phyloP scores from a whole-genome alignment of 2,113 vertebrate species.

The Saccopteryx leptura region DNA sequence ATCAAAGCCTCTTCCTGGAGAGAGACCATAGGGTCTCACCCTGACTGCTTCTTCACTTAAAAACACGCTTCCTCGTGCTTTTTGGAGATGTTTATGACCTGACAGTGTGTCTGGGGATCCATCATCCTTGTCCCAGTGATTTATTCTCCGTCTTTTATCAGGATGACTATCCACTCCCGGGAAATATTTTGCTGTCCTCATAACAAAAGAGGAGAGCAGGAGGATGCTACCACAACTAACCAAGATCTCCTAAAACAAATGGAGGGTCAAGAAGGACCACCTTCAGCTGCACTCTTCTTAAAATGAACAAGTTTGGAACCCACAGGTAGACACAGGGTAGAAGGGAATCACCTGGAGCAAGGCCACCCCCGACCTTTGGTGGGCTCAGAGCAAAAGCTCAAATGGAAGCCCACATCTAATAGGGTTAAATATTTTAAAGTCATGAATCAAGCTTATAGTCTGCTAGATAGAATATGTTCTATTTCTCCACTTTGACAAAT shows the following conservation, averaged over 20 bases:
- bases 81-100: not conserved
- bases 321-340: rapidly evolving
- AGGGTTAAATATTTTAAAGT: not conserved
- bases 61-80: not conserved
- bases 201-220: not conserved
- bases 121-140: not conserved
- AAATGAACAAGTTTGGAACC: too few relatives aligned
- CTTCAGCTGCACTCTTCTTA: not conserved
- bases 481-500: not conserved
- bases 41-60: not conserved
- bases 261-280: not conserved
- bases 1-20: rapidly evolving
- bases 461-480: not conserved
- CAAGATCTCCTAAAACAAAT: not conserved
- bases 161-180: rapidly evolving
- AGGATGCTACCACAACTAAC: not conserved
- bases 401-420: rapidly evolving
- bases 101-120: not conserved
- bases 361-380: not conserved
- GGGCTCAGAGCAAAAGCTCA: not conserved
- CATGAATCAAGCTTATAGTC: not conserved
- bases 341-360: too few relatives aligned
- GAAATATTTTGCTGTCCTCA: not conserved
- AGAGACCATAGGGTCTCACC: not conserved
- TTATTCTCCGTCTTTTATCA: not conserved